These are phyloP conservation scores for Eupeodes luniger DNA, from an alignment of 2,888 invertebrate species.

Conservation along the genomic window DNA sequence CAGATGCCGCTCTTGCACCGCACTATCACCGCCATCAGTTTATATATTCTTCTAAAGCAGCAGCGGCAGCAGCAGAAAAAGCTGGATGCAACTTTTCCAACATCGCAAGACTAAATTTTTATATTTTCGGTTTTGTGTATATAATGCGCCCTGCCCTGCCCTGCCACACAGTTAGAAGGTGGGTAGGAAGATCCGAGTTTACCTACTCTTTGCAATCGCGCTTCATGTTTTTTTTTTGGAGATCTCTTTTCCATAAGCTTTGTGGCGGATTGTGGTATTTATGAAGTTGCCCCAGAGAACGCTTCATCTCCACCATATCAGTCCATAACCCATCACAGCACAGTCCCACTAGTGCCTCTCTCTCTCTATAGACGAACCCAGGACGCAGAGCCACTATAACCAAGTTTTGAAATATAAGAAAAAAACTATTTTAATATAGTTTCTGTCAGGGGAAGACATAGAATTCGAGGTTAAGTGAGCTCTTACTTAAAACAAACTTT, in stretches of 20 bases:
- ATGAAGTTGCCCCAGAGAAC: constrained; percentile 57
- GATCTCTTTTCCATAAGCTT: constrained; percentile 36
- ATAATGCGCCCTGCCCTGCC: neutral
- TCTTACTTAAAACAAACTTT: constrained; percentile 74
- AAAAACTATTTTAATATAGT: constrained; percentile 54
- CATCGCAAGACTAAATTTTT: constrained; percentile 23
- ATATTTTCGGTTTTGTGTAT: constrained; percentile 24
- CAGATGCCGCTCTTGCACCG: constrained; percentile 52
- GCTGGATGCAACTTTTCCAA: constrained; percentile 68
- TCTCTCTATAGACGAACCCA: neutral
- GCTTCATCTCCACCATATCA: constrained; percentile 10
- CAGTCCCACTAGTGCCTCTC: neutral
- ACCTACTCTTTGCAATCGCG: neutral
- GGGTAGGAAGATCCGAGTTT: no score
- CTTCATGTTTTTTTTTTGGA: constrained; percentile 47
- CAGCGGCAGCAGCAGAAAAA: constrained; percentile 16
- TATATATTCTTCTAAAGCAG: neutral
- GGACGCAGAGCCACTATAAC: neutral
- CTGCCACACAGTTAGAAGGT: neutral
- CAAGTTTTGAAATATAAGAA: constrained; percentile 29
- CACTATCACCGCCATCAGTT: constrained; percentile 25
- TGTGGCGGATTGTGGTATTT: constrained; percentile 63
- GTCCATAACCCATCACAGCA: neutral
- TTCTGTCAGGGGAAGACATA: constrained; percentile 18
- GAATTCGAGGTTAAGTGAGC: constrained; percentile 65